These are phyloP conservation scores for Panthera tigris DNA, from an alignment of 2,113 vertebrate genomes.

Conservation along the genomic window DNA sequence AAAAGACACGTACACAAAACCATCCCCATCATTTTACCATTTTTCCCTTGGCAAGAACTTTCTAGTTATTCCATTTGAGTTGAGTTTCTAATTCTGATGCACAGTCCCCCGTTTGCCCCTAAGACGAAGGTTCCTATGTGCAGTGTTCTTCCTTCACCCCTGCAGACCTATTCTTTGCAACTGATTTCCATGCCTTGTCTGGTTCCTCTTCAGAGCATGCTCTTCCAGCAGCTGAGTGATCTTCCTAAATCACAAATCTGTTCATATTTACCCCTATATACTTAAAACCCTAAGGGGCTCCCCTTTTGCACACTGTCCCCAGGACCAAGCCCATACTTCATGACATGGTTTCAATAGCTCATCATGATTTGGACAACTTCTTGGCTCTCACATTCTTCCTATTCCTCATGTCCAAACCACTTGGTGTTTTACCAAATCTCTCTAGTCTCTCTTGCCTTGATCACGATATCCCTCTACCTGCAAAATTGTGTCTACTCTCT, in stretches of 20 bases:
- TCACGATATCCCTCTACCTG: neutral
- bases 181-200: neutral
- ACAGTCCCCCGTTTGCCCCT: fast-evolving
- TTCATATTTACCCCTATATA: neutral
- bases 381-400: neutral
- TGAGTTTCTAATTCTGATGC: constrained; percentile 9
- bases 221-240: neutral
- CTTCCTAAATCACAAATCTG: constrained; percentile 23
- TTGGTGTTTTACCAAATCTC: neutral
- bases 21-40: neutral
- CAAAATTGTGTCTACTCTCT: neutral
- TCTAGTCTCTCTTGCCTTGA: neutral
- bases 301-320: neutral
- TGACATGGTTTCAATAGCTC: neutral
- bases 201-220: neutral
- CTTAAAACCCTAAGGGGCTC: neutral
- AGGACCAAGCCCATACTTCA: neutral
- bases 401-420: neutral
- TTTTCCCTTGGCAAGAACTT: neutral
- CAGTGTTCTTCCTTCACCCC: neutral
- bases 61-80: neutral
- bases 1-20: neutral
- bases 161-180: neutral
- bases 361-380: neutral
- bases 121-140: neutral